Base-by-base conservation (phyloP, 2,113 vertebrate species). In the Isichthys henryi region DNA sequence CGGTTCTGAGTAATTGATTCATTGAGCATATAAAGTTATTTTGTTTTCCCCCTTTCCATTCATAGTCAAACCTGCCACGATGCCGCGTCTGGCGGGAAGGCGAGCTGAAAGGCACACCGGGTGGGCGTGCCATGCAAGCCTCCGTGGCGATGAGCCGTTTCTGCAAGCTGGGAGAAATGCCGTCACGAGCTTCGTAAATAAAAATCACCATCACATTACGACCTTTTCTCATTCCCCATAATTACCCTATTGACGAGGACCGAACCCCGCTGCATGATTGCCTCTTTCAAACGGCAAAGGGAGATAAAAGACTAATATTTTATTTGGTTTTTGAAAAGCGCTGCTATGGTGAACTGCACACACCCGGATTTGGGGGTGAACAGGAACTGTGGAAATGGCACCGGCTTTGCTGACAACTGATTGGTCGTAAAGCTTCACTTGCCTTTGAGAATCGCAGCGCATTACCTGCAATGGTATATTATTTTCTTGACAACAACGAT, bases 401-500 rank as follows among this genome's bases (percentile, higher is more conserved):
- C 88, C 15, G 35, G 27, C 49, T 83, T 84, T 58, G 17, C 21
- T 77, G 21, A 53, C 48, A 49, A 39, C 56, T 89, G 48, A 53
- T 89, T 84, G 31, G 88, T 84, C 52, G 31, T 58, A 43, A 56
- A 58, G 88, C 19, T 11, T 6, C 4, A 31, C 39, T 83, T 89
- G 39, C 74, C 39, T 83, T 89, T 11, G 35, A n/a, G 39, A 62
- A 84, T 80, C 49, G 35, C 88, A 19, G 15, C 35, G 11, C 50
- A 74, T 31, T 56, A 46, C 35, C 9, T 43, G 46, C 82, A 46
- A 43, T 58, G 80, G 27, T 89, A 50, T 35, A 74, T 77, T 46
- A 83, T 58, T 83, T 89, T 58, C 31, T 89, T 84, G 50, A 89
- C 88, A 45, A 13, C 74, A 84, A 31, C 88, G 5, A 74, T 49